Percentiles rank a stretch among this genome's conserved stretches.
Evolutionary conservation across 2,113 vertebrate genomes (phyloP).

Genomic region (Nematolebias whitei): DNA sequence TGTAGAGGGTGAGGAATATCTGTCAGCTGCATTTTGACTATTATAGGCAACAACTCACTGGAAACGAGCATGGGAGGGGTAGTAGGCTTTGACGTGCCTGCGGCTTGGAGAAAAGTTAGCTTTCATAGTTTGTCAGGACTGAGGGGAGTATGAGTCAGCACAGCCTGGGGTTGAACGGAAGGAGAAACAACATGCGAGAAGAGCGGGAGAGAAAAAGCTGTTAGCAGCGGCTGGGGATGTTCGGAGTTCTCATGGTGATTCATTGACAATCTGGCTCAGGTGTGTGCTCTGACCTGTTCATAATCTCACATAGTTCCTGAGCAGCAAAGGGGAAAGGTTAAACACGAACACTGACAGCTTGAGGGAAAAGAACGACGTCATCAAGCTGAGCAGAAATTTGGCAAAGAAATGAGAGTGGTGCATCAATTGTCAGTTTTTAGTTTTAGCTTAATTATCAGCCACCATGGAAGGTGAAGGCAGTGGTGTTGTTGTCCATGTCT

Average conservation of each 20-base stretch:
- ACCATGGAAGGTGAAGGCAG: too few relatives aligned
- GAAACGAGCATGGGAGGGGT: constrained; percentile 33
- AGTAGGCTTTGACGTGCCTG: constrained; percentile 48
- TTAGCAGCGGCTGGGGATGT: constrained; percentile 28
- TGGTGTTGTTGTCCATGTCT: too few relatives aligned
- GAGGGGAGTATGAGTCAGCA: constrained; percentile 38
- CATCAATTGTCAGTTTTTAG: too few relatives aligned
- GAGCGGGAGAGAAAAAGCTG: constrained; percentile 9
- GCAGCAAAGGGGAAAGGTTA: constrained; percentile 10
- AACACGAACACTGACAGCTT: neutral
- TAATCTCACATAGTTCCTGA: constrained; percentile 41
- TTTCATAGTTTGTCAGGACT: constrained; percentile 26
- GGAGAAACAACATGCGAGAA: constrained; percentile 42
- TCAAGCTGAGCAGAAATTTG: neutral
- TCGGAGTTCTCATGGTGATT: constrained; percentile 28
- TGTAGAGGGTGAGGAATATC: constrained; percentile 34
- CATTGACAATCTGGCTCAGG: constrained; percentile 58
- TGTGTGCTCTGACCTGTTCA: constrained; percentile 56
- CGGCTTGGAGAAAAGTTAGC: constrained; percentile 49
- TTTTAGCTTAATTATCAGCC: too few relatives aligned
- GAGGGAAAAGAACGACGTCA: constrained; percentile 4
- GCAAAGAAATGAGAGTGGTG: neutral
- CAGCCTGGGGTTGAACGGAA: constrained; percentile 17
- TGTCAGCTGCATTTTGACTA: constrained; percentile 57
- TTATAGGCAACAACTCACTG: constrained; percentile 46